These are phyloP conservation scores for Sarcophaga variegata DNA, from an alignment of 2,888 invertebrate species.

Conservation along the genomic window DNA sequence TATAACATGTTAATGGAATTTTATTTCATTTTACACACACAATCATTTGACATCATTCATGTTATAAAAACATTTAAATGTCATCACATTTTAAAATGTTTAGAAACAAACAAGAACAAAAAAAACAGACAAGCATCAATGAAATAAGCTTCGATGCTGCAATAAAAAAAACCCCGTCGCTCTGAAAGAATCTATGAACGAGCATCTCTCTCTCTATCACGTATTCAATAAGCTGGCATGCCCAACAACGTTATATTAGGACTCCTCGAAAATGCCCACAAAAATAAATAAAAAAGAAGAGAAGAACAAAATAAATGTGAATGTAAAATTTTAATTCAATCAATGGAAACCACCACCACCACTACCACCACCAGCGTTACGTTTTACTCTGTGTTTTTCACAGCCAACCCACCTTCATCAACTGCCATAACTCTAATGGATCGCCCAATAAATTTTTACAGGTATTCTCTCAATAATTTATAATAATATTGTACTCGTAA, in stretches of 20 bases:
- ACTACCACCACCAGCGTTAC: background rate
- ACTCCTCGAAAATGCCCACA: slow-evolving; percentile 4
- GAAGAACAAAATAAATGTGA: background rate
- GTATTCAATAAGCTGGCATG: background rate
- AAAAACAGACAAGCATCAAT: background rate
- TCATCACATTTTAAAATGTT: slow-evolving; percentile 38
- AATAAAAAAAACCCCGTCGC: slow-evolving; percentile 28
- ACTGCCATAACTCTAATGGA: slow-evolving; percentile 77
- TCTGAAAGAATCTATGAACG: too few species aligned
- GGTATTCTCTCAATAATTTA: slow-evolving; percentile 74
- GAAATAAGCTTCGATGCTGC: slow-evolving; percentile 5
- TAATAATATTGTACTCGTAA: slow-evolving; percentile 42
- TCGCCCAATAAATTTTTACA: slow-evolving; percentile 75
- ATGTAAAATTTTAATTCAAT: slow-evolving; percentile 47
- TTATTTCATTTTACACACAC: background rate
- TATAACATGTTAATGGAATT: slow-evolving; percentile 36
- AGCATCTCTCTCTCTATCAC: background rate
- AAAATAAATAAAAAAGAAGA: background rate
- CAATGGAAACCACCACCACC: slow-evolving; percentile 7
- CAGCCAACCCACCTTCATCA: slow-evolving; percentile 57
- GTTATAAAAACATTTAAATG: slow-evolving; percentile 36
- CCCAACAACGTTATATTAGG: slow-evolving; percentile 39
- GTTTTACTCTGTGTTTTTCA: background rate
- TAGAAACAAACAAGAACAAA: slow-evolving; percentile 16
- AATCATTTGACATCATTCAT: background rate